Conservation (phyloP, 2,797 vertebrate genomes). For the Toxotes lorentzi region DNA sequence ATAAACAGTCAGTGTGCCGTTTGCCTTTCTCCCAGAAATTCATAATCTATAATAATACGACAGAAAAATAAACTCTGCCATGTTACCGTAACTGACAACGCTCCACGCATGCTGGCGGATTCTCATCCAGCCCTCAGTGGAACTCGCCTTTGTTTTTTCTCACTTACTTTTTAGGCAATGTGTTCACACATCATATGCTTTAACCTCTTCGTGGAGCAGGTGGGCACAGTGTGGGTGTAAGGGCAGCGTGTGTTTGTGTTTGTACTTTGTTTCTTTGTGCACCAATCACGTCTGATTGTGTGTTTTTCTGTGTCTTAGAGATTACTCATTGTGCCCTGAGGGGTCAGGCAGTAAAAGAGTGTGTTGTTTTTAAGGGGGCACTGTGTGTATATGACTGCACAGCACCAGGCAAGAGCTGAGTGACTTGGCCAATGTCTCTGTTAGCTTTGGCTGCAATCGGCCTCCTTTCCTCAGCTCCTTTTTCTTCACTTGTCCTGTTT, state of each 20-base stretch:
- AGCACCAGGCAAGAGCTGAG: constrained; percentile 44
- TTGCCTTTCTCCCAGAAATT: constrained; percentile 78
- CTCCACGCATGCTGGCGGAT: constrained; percentile 20
- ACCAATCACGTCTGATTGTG: not conserved
- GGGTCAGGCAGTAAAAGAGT: not conserved
- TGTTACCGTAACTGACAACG: constrained; percentile 51
- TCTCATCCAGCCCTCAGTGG: constrained; percentile 17
- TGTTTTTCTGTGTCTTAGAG: constrained; percentile 11
- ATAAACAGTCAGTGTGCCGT: constrained; percentile 74
- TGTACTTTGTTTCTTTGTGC: not conserved
- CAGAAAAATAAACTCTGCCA: constrained; percentile 70
- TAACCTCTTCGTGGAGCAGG: not conserved
- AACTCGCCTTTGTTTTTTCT: constrained; percentile 8
- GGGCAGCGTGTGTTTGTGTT: not conserved
- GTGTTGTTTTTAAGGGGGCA: constrained; percentile 40
- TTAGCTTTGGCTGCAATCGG: constrained; percentile 79
- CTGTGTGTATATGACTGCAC: constrained; percentile 12
- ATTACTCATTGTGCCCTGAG: constrained; percentile 8
- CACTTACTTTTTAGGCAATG: constrained; percentile 1
- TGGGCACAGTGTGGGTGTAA: not conserved
- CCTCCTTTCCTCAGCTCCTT: constrained; percentile 57
- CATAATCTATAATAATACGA: constrained; percentile 70
- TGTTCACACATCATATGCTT: constrained; percentile 2
- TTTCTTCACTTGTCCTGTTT: constrained; percentile 55
- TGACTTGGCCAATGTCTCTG: constrained; percentile 67